Evolutionary conservation across 2,888 invertebrate species (phyloP), one percentile per base, ranked within the genome.

Genomic region (Mythimna lalbum): DNA sequence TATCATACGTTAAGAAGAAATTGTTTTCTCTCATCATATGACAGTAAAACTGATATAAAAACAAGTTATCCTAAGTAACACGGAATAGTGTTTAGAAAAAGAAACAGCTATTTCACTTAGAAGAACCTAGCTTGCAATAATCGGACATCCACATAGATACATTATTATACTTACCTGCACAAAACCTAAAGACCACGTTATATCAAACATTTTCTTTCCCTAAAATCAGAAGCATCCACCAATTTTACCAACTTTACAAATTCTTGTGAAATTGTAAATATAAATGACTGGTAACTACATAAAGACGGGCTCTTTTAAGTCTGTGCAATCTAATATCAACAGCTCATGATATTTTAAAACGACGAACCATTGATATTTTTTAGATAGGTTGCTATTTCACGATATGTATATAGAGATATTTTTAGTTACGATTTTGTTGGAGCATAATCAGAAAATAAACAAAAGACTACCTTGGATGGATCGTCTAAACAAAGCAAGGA

Each of bases 211-310:
- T 33, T 23, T 5, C n/a, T 71, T 50, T 64, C 55, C 36, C 39
- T 55, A 72, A 55, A 65, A 56, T 33, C 7, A 3, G 23, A 39
- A 21, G 10, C 19, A 27, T 3, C 6, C 17, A 43, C 7, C 14
- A 27, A 57, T 61, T 73, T 73, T 19, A 50, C 21, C 27, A 61
- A 61, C n/a, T 57, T 57, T 63, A 66, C 63, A 61, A 76, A 66
- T 71, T 60, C 66, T 67, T 63, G 49, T 39, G 60, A 76, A 76
- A 76, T 43, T 64, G 50, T 68, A 61, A 77, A 72, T 62, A 68
- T 21, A 50, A 61, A 52, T 43, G n/a, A 56, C 72, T 77, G 67
- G 72, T 68, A 72, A 72, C n/a, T 6, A 68, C 36, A 31, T 77
- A 71, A 71, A 71, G 0, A 57, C 64, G 12, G 14, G 17, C 0